Evolutionary conservation across 1,140 invertebrate species (phyloP), one percentile per base, ranked within the genome.

Genomic region (Zaprionus davidi): DNA sequence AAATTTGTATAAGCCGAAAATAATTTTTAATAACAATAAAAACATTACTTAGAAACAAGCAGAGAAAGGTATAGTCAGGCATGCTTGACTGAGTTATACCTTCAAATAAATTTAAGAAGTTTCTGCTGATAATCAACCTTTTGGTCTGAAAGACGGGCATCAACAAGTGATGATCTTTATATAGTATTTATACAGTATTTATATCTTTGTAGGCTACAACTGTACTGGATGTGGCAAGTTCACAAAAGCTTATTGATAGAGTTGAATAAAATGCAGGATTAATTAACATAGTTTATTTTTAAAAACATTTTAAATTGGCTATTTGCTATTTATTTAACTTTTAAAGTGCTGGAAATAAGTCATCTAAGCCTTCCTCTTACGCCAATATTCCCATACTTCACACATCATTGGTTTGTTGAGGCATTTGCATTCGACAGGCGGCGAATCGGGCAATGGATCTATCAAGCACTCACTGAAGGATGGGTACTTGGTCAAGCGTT

Each of bases 321-420:
- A 17, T 31, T 31, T 3, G 17, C 7, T 46, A 0, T 38, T 38
- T 38, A 17, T 46, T 46, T 1, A 44, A 44, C 11, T 22, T 49
- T 49, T 11, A 22, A 5, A 49, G 3, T 4, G 2, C 11, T 3
- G 11, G 12, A 20, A 11, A 9, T 20, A 12, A n/a, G 15, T n/a
- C 13, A 11, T 13, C 22, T 81, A 88, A 0, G 71, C 83, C 55
- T 83, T 88, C 34, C 53, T 83, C n/a, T 70, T 69, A n/a, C 84
- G 78, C 26, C 28, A 83, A 26, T 79, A 81, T 34, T 78, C 72
- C 84, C 84, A 87, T 9, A 87, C 74, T n/a, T n/a, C 46, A 67
- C 84, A 87, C 84, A 87, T 87, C 17, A 81, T 74, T 1, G 80
- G 77, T 2, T 20, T 22, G 1, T 56, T 17, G 0, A 76, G 65